These are phyloP conservation scores for Carcinoscorpius rotundicauda DNA, from an alignment of 1,140 invertebrate genomes.

Conservation along the genomic window DNA sequence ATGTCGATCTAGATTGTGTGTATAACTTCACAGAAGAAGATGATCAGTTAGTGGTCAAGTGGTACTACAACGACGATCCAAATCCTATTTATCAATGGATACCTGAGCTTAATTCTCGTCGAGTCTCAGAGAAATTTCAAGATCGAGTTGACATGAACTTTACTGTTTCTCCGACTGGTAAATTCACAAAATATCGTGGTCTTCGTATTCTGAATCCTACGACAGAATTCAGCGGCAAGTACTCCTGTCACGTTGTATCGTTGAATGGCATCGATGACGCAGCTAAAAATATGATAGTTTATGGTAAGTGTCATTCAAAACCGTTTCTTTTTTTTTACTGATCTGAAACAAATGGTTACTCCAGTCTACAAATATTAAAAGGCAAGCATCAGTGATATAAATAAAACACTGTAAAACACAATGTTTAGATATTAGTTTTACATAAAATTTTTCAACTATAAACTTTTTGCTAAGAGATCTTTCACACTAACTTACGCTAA, in stretches of 20 bases:
- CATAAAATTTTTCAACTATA: no score
- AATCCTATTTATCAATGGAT: constrained; percentile 70
- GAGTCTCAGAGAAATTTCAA: constrained; percentile 43
- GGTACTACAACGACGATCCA: constrained; percentile 55
- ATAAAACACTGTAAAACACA: no score
- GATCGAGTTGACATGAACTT: constrained; percentile 56
- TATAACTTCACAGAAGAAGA: constrained; percentile 44
- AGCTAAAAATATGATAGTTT: constrained; percentile 58
- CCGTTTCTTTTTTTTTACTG: no score
- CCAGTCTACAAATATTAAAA: no score
- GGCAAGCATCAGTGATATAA: no score
- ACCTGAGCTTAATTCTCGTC: constrained; percentile 42
- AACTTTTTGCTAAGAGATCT: no score
- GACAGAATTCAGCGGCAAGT: constrained; percentile 57
- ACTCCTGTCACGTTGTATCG: constrained; percentile 63
- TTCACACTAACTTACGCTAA: no score
- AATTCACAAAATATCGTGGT: constrained; percentile 55
- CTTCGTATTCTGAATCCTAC: constrained; percentile 57
- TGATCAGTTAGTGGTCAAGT: constrained; percentile 53
- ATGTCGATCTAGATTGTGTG: constrained; percentile 60
- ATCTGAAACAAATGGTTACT: no score
- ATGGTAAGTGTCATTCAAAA: constrained; percentile 25
- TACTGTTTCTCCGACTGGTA: constrained; percentile 44
- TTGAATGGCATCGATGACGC: constrained; percentile 51
- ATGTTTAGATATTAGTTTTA: no score